A percentile compares a stretch with the other conserved stretches of the same genome.
These are phyloP conservation scores for Sebastolobus alascanus DNA, from an alignment of 2,797 vertebrate species.

Conservation along the genomic window DNA sequence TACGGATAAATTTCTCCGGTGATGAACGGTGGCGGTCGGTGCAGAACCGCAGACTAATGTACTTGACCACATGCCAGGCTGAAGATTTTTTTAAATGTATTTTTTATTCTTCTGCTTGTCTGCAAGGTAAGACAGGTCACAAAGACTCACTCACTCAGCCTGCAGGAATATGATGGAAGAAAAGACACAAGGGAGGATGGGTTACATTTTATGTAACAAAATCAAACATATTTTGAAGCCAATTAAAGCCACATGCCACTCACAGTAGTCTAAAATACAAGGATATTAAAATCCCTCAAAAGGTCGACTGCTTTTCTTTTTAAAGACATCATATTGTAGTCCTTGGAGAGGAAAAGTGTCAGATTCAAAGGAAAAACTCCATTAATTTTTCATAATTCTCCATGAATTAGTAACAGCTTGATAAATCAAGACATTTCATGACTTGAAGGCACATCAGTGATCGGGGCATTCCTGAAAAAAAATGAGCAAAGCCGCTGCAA, in stretches of 20 bases:
- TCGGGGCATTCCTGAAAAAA: background rate
- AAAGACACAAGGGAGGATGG: background rate
- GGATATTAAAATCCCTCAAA: background rate
- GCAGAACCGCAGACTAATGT: slow-evolving; percentile 20
- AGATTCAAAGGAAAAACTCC: background rate
- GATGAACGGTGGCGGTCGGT: slow-evolving; percentile 17
- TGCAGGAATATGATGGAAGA: background rate
- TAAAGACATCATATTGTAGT: background rate
- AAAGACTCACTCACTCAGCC: background rate
- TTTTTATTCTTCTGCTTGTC: slow-evolving; percentile 5
- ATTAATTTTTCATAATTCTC: background rate
- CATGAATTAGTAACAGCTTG: slow-evolving; percentile 1
- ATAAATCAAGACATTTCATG: background rate
- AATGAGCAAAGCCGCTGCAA: background rate
- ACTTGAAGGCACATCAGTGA: background rate
- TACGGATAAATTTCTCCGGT: slow-evolving; percentile 35
- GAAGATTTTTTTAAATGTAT: background rate
- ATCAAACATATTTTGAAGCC: background rate
- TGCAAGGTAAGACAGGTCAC: background rate
- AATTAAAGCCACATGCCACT: background rate
- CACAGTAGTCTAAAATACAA: background rate
- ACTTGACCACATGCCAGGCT: slow-evolving; percentile 25
- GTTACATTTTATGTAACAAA: background rate
- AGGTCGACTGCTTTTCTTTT: background rate
- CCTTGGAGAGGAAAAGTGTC: background rate